Evolutionary conservation across 2,113 vertebrate species (phyloP).

Genomic region (Callipepla californica): DNA sequence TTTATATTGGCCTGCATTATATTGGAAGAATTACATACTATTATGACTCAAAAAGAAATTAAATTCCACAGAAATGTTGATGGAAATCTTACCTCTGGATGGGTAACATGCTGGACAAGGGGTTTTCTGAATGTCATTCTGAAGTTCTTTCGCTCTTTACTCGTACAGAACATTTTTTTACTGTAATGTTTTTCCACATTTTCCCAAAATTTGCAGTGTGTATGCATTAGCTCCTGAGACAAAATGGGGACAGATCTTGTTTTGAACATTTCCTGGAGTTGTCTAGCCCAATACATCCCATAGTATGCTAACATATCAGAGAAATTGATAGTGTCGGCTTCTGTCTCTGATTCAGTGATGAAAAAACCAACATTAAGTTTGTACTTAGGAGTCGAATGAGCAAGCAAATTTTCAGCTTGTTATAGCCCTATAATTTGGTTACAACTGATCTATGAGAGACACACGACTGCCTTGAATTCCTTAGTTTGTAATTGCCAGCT

Average conservation of each 20-base stretch:
- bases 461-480: background rate
- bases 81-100: background rate
- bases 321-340: background rate
- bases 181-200: background rate
- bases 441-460: fast-evolving
- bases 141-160: background rate
- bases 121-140: background rate
- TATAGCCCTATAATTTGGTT: background rate
- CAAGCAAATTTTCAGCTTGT: background rate
- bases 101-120: background rate
- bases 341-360: background rate
- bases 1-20: background rate
- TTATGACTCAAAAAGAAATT: background rate
- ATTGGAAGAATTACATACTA: background rate
- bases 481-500: background rate
- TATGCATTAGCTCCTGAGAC: background rate
- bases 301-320: background rate
- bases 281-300: background rate
- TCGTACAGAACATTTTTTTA: background rate
- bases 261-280: background rate
- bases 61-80: background rate
- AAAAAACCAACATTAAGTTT: background rate
- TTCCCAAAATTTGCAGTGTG: background rate
- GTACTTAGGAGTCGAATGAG: background rate
- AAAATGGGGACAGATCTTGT: background rate